A percentile compares a stretch with the other conserved stretches of the same genome.
These are phyloP conservation scores for Addax nasomaculatus DNA, from an alignment of 2,113 vertebrate species.

Conservation along the genomic window DNA sequence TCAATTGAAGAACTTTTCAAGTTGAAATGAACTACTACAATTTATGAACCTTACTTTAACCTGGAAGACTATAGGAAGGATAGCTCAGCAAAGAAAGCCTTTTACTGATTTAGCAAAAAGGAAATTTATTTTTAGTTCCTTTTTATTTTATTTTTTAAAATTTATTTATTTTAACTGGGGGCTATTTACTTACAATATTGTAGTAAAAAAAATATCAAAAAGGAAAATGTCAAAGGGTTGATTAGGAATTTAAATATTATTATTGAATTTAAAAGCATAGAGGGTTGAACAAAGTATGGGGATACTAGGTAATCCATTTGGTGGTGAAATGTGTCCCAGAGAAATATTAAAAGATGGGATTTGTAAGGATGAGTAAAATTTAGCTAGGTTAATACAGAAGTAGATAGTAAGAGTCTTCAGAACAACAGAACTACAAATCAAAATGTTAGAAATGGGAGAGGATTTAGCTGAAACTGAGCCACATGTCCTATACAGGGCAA, in stretches of 20 bases:
- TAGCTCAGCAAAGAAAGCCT: not conserved
- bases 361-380: not conserved
- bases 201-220: not conserved
- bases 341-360: not conserved
- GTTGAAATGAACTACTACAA: not conserved
- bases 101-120: not conserved
- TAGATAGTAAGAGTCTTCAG: not conserved
- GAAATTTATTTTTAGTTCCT: not conserved
- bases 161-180: not conserved
- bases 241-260: not conserved
- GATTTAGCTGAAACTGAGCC: not conserved
- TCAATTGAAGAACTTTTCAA: not conserved
- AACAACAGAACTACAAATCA: not conserved
- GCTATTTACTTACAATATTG: not conserved
- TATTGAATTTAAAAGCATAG: not conserved
- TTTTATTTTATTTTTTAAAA: not conserved
- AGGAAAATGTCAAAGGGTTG: not conserved
- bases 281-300: not conserved
- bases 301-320: not conserved
- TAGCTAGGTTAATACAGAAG: not conserved
- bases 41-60: not conserved
- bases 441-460: not conserved
- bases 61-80: not conserved
- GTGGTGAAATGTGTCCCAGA: not conserved
- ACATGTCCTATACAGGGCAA: not conserved